Percentiles rank a stretch among this genome's conserved stretches.
phyloP scores from a whole-genome alignment of 2,888 invertebrate species.

The Andrena chrysosceles region DNA sequence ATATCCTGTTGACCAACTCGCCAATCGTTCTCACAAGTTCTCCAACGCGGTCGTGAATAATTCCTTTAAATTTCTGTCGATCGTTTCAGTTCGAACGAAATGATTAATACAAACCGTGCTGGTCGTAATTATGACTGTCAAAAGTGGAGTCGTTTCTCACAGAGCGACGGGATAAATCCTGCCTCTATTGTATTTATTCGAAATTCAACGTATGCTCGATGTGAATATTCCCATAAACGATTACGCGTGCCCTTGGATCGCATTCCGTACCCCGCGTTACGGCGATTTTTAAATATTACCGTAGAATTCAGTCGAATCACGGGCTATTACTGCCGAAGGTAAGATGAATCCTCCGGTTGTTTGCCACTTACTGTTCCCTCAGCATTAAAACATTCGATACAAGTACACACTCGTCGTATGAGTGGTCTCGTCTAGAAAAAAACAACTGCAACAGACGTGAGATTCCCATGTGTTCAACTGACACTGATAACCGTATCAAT shows the following conservation, averaged over 20 bases:
- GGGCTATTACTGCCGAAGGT: too few relatives aligned
- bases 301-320: background rate
- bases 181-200: background rate
- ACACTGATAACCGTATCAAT: conserved; percentile 1
- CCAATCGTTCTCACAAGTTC: too few relatives aligned
- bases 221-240: conserved; percentile 30
- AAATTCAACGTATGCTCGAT: conserved; percentile 12
- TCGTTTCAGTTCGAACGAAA: too few relatives aligned
- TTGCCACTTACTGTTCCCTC: background rate
- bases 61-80: too few relatives aligned
- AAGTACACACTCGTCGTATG: background rate
- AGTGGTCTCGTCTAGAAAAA: background rate
- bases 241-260: background rate
- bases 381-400: conserved; percentile 24
- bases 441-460: too few relatives aligned
- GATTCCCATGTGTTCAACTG: background rate
- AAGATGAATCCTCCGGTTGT: too few relatives aligned
- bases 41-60: too few relatives aligned
- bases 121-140: background rate
- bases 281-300: background rate
- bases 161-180: background rate
- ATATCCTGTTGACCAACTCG: too few relatives aligned
- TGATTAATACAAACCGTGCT: too few relatives aligned
- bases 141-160: background rate
- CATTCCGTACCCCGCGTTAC: background rate